A percentile compares a stretch with the other conserved stretches of the same genome.
Evolutionary conservation across 2,888 invertebrate species (phyloP).

Genomic region (Amiota minor): DNA sequence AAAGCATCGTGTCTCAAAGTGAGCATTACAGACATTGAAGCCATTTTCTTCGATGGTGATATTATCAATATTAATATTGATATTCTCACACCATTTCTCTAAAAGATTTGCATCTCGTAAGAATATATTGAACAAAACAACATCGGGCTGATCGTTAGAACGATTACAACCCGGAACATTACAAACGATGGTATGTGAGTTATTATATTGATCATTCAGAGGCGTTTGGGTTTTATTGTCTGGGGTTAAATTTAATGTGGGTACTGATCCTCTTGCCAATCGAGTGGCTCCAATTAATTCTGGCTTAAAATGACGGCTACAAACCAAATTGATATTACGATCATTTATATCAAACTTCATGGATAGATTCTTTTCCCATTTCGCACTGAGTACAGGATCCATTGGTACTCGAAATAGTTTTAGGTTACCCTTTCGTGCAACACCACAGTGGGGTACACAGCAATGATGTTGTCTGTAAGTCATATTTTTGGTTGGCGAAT

Average conservation of each 20-base stretch:
- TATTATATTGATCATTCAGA: background rate
- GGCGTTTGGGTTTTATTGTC: background rate
- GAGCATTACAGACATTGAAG: slow-evolving; percentile 48
- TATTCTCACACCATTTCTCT: slow-evolving; percentile 55
- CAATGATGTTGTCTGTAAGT: slow-evolving; percentile 23
- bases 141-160: slow-evolving; percentile 31
- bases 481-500: background rate
- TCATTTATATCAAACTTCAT: slow-evolving; percentile 18
- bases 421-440: background rate
- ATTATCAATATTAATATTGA: slow-evolving; percentile 52
- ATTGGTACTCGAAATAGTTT: slow-evolving; percentile 24
- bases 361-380: slow-evolving; percentile 18
- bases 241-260: slow-evolving; percentile 8
- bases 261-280: slow-evolving; percentile 9
- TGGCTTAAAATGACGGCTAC: slow-evolving; percentile 24
- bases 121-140: slow-evolving; percentile 47
- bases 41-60: slow-evolving; percentile 41
- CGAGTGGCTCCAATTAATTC: slow-evolving; percentile 16
- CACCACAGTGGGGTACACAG: slow-evolving; percentile 24
- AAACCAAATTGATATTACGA: slow-evolving; percentile 14
- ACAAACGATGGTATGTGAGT: slow-evolving; percentile 9
- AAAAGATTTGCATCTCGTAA: slow-evolving; percentile 50
- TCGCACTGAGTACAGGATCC: slow-evolving; percentile 11
- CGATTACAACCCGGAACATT: slow-evolving; percentile 47
- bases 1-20: slow-evolving; percentile 50